Percentiles rank a stretch among this genome's conserved stretches.
Evolutionary conservation across 2,113 vertebrate species (phyloP).

Genomic region (Sturnus vulgaris): DNA sequence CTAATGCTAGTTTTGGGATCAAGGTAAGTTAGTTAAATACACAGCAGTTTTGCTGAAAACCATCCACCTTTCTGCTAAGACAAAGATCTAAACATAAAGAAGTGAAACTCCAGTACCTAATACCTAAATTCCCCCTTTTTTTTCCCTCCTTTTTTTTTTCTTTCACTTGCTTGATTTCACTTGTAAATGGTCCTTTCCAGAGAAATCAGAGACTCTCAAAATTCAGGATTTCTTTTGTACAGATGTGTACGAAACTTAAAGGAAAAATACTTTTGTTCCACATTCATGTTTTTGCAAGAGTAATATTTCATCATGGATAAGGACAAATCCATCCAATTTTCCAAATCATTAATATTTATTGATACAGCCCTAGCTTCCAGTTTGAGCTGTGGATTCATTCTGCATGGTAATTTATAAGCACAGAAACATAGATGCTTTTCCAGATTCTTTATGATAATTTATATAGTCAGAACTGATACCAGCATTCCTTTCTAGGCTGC

Average conservation of each 20-base stretch:
- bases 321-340: conserved; percentile 17
- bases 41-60: background rate
- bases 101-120: background rate
- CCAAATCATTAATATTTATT: conserved; percentile 23
- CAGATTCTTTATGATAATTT: background rate
- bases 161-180: background rate
- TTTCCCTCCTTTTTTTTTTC: background rate
- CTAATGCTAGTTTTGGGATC: background rate
- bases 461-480: background rate
- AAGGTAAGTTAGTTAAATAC: background rate
- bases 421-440: background rate
- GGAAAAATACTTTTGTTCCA: background rate
- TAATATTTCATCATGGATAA: background rate
- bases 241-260: background rate
- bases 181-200: background rate
- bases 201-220: background rate
- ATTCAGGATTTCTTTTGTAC: background rate
- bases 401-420: background rate
- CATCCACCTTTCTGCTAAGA: background rate
- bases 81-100: background rate
- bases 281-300: background rate
- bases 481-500: background rate
- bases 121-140: background rate
- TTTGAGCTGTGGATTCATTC: background rate
- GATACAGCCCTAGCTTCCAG: background rate